phyloP scores from a whole-genome alignment of 2,888 invertebrate species.

The Sphaerophoria rueppellii region DNA sequence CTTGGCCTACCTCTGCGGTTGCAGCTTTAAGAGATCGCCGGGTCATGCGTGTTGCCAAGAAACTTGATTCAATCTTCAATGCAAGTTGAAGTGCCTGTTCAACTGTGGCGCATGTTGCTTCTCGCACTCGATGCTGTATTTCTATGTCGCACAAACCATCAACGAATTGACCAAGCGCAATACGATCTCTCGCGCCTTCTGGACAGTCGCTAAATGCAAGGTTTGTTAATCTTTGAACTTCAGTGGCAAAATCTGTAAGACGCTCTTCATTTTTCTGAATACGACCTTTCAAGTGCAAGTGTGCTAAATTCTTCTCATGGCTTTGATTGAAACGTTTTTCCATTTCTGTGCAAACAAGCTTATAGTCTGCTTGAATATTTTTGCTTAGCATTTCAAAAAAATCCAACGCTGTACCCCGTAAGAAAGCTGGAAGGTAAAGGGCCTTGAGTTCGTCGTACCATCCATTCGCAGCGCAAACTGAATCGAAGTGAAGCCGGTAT shows the following conservation, averaged over 20 bases:
- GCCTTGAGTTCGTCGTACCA: background rate
- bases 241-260: background rate
- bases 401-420: constrained; percentile 1
- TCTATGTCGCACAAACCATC: no score
- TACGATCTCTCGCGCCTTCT: no score
- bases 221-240: no score
- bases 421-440: background rate
- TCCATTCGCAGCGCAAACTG: no score
- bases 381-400: constrained; percentile 2
- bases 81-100: background rate
- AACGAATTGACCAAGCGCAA: no score
- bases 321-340: background rate
- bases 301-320: constrained; percentile 1
- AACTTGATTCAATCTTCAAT: constrained; percentile 8
- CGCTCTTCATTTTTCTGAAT: background rate
- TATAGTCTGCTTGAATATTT: constrained; percentile 53
- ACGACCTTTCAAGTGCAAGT: background rate
- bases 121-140: no score
- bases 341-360: background rate
- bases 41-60: constrained; percentile 6
- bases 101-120: no score
- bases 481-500: no score
- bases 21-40: background rate
- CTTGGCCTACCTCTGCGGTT: background rate
- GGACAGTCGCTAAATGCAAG: no score